phyloP scores from a whole-genome alignment of 2,888 invertebrate genomes.

The Hypercompe scribonia region DNA sequence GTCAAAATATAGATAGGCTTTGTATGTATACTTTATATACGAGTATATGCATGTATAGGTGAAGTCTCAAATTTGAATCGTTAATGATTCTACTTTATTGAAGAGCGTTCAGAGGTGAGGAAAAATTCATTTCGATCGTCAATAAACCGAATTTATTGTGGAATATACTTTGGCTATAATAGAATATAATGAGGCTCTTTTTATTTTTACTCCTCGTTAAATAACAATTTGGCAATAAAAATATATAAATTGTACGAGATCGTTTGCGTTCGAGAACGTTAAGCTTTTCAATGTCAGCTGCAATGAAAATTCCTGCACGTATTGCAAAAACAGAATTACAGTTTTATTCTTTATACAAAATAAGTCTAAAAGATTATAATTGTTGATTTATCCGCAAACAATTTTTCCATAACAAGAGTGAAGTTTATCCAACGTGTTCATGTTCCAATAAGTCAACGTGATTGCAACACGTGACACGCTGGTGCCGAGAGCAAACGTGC shows the following conservation, averaged over 20 bases:
- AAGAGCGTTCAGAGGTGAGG: not conserved
- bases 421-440: constrained; percentile 38
- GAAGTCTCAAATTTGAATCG: not conserved
- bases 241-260: too few relatives aligned
- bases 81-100: not conserved
- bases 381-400: not conserved
- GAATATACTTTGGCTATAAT: too few relatives aligned
- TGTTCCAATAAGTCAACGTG: constrained; percentile 52
- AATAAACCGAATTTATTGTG: not conserved
- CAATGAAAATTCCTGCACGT: not conserved
- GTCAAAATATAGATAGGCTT: not conserved
- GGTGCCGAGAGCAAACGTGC: constrained; percentile 54
- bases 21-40: too few relatives aligned
- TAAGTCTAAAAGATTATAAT: not conserved
- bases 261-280: not conserved
- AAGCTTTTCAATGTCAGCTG: not conserved
- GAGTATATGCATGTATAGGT: not conserved
- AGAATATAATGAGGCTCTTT: not conserved
- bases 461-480: constrained; percentile 56
- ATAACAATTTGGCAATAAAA: not conserved
- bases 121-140: constrained; percentile 2
- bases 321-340: not conserved
- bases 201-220: not conserved
- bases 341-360: not conserved
- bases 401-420: constrained; percentile 16